Base-by-base conservation (phyloP, 2,113 vertebrate genomes). In the Scolopax mira region DNA sequence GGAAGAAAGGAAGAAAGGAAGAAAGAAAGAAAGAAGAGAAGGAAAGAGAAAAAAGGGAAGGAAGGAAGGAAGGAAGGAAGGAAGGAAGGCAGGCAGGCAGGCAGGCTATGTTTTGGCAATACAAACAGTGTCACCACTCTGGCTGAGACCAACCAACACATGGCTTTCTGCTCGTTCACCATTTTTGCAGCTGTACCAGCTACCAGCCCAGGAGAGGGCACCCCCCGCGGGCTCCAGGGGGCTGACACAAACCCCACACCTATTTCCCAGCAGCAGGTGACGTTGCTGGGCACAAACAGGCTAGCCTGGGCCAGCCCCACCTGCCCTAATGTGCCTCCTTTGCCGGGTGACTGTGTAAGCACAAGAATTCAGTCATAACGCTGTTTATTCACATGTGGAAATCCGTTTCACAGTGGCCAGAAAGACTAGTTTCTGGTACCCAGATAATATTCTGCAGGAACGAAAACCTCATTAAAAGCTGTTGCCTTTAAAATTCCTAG, bases 281-380 rank as follows among this genome's bases (percentile, higher is more conserved):
- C 3, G 8, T 1, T 27, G 5, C 11, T 41, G 54, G 42, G 71
- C 66, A 58, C 62, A 11, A 6, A 33, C 42, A 10, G 23, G 18
- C 35, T 9, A 31, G 21, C 4, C 13, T 0, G 0, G 44, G 9
- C 12, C 64, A 65, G 55, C 64, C 31, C 58, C 33, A 42, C 27
- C 52, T 51, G 41, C 67, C 52, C 25, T 5, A 1, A 60, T 1
- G 9, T 5, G 7, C 30, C 8, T 31, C 39, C 27, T 69, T 35
- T 25, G 9, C 6, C 0, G 0, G 8, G 6, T 65, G 57, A 16
- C 44, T 77, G 19, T 2, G 0, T 10, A 61, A 30, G 11, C n/a
- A 42, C 22, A 39, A 19, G 6, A 77, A 28, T 18, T n/a, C 1
- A 0, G 5, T 44, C 41, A 10, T 0, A 5, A 5, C 1, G 1